Evolutionary conservation across 2,113 vertebrate species (phyloP), one percentile per base, ranked within the genome.

Genomic region (Eptesicus fuscus): DNA sequence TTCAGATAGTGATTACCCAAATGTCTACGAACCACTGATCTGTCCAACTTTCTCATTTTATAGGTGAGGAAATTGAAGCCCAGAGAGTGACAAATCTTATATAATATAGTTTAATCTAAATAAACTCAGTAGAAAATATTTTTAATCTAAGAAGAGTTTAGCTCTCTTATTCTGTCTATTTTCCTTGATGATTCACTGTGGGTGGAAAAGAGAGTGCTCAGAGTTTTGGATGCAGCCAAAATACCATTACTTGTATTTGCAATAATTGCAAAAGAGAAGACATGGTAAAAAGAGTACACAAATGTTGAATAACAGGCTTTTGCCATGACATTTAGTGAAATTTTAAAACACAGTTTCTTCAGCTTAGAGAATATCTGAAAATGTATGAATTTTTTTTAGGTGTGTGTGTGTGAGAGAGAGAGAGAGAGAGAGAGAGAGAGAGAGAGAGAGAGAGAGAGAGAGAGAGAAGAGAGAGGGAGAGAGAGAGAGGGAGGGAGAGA

Each of bases 1-100:
- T 96, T 93, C 74, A 95, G 86, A 96, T 92, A 95, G 51, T 47
- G 59, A 93, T 76, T 32, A 67, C 61, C 37, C 9, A 63, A 83
- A 92, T 87, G 11, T 59, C 74, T 95, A 83, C 32, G 92, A 95
- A 90, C 18, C 23, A 18, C 42, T 82, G 16, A 80, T 77, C 44
- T 59, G 2, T 49, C 28, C 42, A 73, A 90, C 65, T 94, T 97
- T 91, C 44, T 95, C 77, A 84, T 95, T 97, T 92, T 85, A 70
- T n/a, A 92, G 16, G 49, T 79, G 70, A 96, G 61, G 4, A 96
- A 93, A 92, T 6, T 83, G 32, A 90, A 88, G 28, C 9, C 20
- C 44, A 63, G 47, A 40, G 61, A 90, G 14, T 70, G 86, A 73
- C 12, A 74, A 70, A 51, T 82, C 8, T 74, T 59, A 7, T 56